phyloP scores from a whole-genome alignment of 2,888 invertebrate species.

The Acronicta aceris region DNA sequence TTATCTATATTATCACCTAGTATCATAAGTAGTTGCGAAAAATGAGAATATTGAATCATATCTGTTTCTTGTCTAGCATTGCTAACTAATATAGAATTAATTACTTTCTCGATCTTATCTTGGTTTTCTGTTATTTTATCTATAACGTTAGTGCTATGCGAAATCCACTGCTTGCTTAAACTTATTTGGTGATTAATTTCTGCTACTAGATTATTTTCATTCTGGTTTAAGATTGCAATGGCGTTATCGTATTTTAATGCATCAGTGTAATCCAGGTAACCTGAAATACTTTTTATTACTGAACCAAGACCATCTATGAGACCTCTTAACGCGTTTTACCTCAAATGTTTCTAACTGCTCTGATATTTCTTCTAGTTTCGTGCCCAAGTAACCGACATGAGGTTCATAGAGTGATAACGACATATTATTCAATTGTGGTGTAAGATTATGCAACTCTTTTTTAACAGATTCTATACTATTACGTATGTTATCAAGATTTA shows the following conservation, averaged over 20 bases:
- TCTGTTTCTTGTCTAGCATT: too few species aligned
- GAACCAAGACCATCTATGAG: constrained; percentile 41
- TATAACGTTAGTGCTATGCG: too few species aligned
- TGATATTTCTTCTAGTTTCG: background rate
- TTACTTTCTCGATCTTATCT: too few species aligned
- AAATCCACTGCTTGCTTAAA: too few species aligned
- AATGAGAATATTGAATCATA: too few species aligned
- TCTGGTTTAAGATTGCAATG: background rate
- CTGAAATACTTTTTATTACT: constrained; percentile 49
- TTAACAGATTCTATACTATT: background rate
- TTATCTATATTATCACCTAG: too few species aligned
- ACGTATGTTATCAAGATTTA: background rate
- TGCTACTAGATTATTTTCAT: too few species aligned
- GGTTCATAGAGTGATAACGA: background rate
- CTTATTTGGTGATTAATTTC: too few species aligned
- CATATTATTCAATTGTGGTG: background rate
- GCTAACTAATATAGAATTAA: too few species aligned
- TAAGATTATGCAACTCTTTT: background rate
- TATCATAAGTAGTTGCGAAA: too few species aligned
- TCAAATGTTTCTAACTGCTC: constrained; percentile 3
- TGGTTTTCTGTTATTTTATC: too few species aligned
- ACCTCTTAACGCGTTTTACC: constrained; percentile 6
- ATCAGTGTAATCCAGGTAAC: constrained; percentile 45
- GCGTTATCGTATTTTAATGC: background rate
- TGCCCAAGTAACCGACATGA: background rate